phyloP scores from a whole-genome alignment of 35 echinoderm and acorn worm species.

The Ptychodera flava region DNA sequence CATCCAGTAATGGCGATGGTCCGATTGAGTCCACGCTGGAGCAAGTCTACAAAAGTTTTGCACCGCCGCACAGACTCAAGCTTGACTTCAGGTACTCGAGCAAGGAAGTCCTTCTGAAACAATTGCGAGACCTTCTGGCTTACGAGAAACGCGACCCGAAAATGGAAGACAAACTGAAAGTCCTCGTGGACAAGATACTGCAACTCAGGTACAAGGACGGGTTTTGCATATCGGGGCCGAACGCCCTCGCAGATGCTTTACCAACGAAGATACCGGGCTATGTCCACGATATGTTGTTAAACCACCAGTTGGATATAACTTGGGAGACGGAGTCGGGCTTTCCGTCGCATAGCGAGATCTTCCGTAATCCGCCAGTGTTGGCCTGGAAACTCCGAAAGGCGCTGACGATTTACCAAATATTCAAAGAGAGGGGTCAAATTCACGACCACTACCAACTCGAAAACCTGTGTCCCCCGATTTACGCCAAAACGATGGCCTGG shows the following conservation, averaged over 20 bases:
- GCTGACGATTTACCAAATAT: not conserved
- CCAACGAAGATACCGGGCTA: not conserved
- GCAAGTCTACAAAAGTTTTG: not conserved
- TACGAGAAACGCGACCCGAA: not conserved
- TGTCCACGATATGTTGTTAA: not conserved
- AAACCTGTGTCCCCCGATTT: not conserved
- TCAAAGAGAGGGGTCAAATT: not conserved
- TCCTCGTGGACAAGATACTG: not conserved
- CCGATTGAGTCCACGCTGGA: not conserved
- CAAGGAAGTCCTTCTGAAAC: not conserved
- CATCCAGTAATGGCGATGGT: not conserved
- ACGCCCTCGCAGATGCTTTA: not conserved
- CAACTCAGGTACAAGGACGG: not conserved
- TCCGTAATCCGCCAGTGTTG: not conserved
- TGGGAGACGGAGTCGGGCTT: not conserved
- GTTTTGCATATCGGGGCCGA: not conserved
- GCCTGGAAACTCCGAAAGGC: not conserved
- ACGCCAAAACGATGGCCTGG: not conserved
- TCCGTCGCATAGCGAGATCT: not conserved
- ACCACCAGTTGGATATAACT: not conserved
- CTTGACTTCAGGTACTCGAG: not conserved
- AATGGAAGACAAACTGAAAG: not conserved
- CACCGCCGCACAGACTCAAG: not conserved
- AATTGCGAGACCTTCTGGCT: not conserved
- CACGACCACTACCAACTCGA: not conserved